Evolutionary conservation across 1,140 invertebrate species (phyloP), one percentile per base, ranked within the genome.

Genomic region (Cydia fagiglandana): DNA sequence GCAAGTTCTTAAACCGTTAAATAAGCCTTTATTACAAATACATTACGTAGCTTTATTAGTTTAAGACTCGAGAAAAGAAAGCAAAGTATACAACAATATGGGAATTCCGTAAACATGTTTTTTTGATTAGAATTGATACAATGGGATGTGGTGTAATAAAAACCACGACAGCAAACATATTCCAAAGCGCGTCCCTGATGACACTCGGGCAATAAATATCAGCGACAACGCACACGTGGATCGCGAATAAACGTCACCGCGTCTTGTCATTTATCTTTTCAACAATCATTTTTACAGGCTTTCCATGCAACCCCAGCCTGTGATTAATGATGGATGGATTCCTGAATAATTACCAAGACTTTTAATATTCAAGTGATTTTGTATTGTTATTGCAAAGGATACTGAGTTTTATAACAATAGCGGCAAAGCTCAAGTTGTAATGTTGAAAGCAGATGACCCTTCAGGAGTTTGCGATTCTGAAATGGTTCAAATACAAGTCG

Each of bases 271-370:
- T 91, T 91, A 93, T 93, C 91, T 93, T 88, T 85, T 83, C 84
- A 89, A 91, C 89, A 92, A 92, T 91, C 78, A 91, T 91, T 92
- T 93, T 93, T 93, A 93, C 90, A 88, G 82, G 88, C 83, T 88
- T 88, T 86, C 85, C 87, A 85, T 80, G 78, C 84, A 76, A 79
- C 81, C 88, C 86, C 84, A 86, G 80, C 82, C 79, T 81, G 83
- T 91, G 91, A 93, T 93, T 93, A 93, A 93, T 93, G 91, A 91
- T 91, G 89, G 90, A 93, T 93, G 89, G 89, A 93, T 93, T 93
- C 91, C 89, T 91, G 90, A 93, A 93, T 93, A 93, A 93, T 93
- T 93, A 93, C 90, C 86, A 90, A 91, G 90, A 93, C 89, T 93
- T 93, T 93, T 93, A 93, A 93, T 92, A 93, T 93, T 93, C 87